Base-by-base conservation (phyloP, 2,797 vertebrate species). In the Sarcophilus harrisii region DNA sequence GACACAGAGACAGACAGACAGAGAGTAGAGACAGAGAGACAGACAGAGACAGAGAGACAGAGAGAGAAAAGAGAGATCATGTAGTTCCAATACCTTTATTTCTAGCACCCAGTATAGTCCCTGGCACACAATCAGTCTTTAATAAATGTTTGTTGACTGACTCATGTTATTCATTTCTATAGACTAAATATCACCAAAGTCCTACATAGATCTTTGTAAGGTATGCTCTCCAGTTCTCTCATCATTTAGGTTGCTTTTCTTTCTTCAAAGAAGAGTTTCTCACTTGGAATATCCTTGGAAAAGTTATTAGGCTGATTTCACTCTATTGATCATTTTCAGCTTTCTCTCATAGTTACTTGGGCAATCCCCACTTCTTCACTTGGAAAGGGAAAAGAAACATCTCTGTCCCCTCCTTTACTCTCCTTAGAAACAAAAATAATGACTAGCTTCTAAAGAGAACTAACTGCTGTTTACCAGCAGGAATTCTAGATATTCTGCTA, bases 281-380 rank as follows among this genome's bases (percentile, higher is more conserved):
- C 66, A 90, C 87, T 96, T 93, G 4, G 92, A 0, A 93, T 91
- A 94, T 94, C 12, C 49, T 93, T 92, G 27, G 58, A 92, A 95
- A 2, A 11, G 11, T 94, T 90, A 92, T 90, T 90, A 49, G 49
- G 49, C 58, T 90, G 29, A 81, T 90, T 92, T 27, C 18, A 32
- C 38, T 57, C 30, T 38, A 90, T 8, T 38, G 91, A 90, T 94
- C 73, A 14, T 52, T 94, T 57, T 29, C 91, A 60, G 38, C 10
- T 29, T 81, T 94, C 57, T 92, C 8, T 32, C 59, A 60, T 87
- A 14, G 49, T 30, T 3, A 90, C 21, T 21, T 62, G 10, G 91
- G n/a, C 81, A 81, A 2, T 4, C 27, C 2, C 21, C n/a, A 59
- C 90, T 81, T 73, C 66, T 73, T 73, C n/a, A 73, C n/a, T 38